Evolutionary conservation across 2,888 invertebrate genomes (phyloP), one percentile per base, ranked within the genome.

Genomic region (Agapetus fuscipes): DNA sequence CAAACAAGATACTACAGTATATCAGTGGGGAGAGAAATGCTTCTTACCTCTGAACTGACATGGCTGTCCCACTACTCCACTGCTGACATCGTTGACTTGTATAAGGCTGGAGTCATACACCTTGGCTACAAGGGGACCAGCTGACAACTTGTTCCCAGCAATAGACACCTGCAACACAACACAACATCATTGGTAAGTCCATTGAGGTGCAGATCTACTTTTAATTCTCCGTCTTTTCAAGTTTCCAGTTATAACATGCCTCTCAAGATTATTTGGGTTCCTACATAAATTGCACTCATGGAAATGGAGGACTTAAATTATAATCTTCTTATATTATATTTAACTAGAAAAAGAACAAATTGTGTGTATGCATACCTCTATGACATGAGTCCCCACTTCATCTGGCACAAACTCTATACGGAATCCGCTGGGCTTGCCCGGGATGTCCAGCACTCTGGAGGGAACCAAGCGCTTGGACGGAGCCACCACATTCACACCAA

Each of bases 21-120:
- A n/a, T n/a, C n/a, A n/a, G n/a, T n/a, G n/a, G n/a, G n/a, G n/a
- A n/a, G n/a, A n/a, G n/a, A n/a, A n/a, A n/a, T n/a, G n/a, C n/a
- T 10, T 29, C 59, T 56, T 67, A 93, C 93, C 91, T 79, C 86
- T 80, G 64, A 98, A 97, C 64, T 95, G 93, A 58, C 94, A 91
- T 47, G 93, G 89, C 63, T 95, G 90, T 37, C 95, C 95, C 26
- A 96, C 91, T 46, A 89, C 82, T 43, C 93, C 95, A 54, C 86
- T 89, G 52, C 89, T 85, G 20, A 96, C 86, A 60, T 95, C 91
- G 37, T 93, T 88, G 50, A 97, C 90, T 69, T 87, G 83, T 56
- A 97, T 94, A 49, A 93, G 76, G 50, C 87, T 84, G 48, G 94
- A 83, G 62, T 95, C 93, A 66, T 94, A 96, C 31, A 91, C 94